Evolutionary conservation across 2,797 vertebrate genomes (phyloP), one percentile per base, ranked within the genome.

Genomic region (Poliocrania exsul): DNA sequence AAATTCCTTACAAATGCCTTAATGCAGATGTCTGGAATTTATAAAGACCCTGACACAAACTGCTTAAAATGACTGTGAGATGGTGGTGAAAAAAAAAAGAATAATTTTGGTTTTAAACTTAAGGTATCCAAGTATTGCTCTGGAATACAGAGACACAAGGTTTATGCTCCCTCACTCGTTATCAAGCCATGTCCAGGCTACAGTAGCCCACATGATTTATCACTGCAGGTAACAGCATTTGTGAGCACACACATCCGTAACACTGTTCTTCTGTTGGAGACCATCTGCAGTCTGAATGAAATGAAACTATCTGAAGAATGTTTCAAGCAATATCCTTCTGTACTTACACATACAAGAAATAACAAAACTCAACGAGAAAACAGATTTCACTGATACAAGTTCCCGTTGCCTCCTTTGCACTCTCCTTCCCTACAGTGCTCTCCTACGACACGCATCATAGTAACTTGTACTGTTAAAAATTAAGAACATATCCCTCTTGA

Each of bases 401-500:
- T 77, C 88, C 74, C 21, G 9, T 14, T 37, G 44, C 67, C 73
- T 56, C 44, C 38, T 40, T 80, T 40, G 13, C 51, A n/a, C 58
- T 3, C 28, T 35, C 28, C 60, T 65, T n/a, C 40, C 56, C 95
- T 92, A 98, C 90, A 97, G 92, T 14, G 94, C 93, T 90, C 97
- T 97, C 87, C 94, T 97, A 79, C 96, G 99, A 96, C 99, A 99
- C 9, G 99, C 99, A 62, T 99, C 98, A 4, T 98, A 98, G 94
- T 99, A 99, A 94, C 98, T 98, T 10, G 98, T 98, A 57, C 98
- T 98, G 16, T 99, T 99, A 85, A 99, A 97, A 69, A 98, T 80
- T 28, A 96, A 96, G 97, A 99, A 99, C 98, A 99, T 99, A 97
- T 99, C 99, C 95, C 96, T 98, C 86, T 97, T 98, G 91, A 99